phyloP scores from a whole-genome alignment of 2,888 invertebrate genomes.

The Nemurella pictetii region DNA sequence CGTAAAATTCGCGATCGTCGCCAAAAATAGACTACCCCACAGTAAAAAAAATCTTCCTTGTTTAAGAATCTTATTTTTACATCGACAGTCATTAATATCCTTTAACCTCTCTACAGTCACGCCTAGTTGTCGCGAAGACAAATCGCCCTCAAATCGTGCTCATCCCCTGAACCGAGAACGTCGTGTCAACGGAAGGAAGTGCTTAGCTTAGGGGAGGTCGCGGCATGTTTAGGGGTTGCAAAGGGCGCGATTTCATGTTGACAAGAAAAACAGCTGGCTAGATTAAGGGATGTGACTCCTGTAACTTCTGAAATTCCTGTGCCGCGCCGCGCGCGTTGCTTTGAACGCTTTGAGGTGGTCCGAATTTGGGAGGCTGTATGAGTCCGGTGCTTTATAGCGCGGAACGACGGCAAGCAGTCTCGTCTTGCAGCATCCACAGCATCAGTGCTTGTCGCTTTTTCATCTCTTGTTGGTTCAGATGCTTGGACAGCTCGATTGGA shows the following conservation, averaged over 20 bases:
- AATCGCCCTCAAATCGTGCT: not conserved
- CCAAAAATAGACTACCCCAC: too few species aligned
- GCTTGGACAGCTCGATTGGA: not conserved
- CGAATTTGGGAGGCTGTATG: not conserved
- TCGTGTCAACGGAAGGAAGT: not conserved
- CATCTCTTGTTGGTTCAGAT: not conserved
- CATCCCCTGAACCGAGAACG: not conserved
- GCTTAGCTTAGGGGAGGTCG: conserved; percentile 20
- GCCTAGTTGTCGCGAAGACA: not conserved
- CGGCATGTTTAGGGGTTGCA: conserved; percentile 24
- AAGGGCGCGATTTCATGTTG: conserved; percentile 28
- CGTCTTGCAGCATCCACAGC: not conserved
- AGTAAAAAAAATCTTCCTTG: too few species aligned
- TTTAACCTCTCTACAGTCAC: too few species aligned
- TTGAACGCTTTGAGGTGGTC: not conserved
- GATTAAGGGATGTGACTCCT: not conserved
- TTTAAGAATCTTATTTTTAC: too few species aligned
- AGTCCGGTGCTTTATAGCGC: not conserved
- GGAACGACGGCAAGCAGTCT: not conserved
- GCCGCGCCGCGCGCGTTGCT: not conserved
- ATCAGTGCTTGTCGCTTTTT: not conserved
- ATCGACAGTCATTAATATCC: not conserved
- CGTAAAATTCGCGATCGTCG: too few species aligned
- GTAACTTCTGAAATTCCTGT: not conserved
- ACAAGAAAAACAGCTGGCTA: conserved; percentile 30